Conservation (phyloP, 2,113 vertebrate species). For the Hippocampus abdominalis region DNA sequence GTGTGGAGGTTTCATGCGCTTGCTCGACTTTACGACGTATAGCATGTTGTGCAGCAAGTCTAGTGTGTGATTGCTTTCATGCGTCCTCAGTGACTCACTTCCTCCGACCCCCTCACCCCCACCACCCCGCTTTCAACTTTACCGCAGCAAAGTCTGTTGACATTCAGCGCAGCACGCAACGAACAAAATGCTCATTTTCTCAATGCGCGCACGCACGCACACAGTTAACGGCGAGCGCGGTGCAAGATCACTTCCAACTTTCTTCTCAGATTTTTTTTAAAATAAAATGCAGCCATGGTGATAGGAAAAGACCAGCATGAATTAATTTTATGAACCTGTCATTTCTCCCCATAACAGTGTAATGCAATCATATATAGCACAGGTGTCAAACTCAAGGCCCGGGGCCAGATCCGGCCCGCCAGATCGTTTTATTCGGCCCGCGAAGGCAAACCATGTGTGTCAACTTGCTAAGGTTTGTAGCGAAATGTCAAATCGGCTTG, state of each 20-base stretch:
- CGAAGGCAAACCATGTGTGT: no score
- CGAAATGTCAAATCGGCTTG: no score
- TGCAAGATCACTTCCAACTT: background rate
- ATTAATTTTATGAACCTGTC: no score
- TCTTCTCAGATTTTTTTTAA: background rate
- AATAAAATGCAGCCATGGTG: background rate
- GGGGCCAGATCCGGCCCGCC: no score
- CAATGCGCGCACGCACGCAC: conserved; percentile 5
- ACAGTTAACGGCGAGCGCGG: background rate
- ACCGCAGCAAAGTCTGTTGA: conserved; percentile 43
- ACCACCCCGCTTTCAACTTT: conserved; percentile 22
- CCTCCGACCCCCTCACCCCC: conserved; percentile 16
- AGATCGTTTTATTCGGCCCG: no score
- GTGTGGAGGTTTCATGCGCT: background rate
- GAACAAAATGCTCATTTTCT: conserved; percentile 27
- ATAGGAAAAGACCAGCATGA: background rate
- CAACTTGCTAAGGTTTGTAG: no score
- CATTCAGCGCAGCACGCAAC: conserved; percentile 31
- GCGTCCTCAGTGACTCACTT: conserved; percentile 43
- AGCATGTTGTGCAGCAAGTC: background rate
- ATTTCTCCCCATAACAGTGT: background rate
- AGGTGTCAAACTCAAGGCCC: no score
- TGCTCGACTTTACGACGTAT: background rate
- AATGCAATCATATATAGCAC: background rate
- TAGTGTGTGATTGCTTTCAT: conserved; percentile 1